A percentile compares a stretch with the other conserved stretches of the same genome.
Evolutionary conservation across 2,113 vertebrate species (phyloP).

Genomic region (Tetrax tetrax): DNA sequence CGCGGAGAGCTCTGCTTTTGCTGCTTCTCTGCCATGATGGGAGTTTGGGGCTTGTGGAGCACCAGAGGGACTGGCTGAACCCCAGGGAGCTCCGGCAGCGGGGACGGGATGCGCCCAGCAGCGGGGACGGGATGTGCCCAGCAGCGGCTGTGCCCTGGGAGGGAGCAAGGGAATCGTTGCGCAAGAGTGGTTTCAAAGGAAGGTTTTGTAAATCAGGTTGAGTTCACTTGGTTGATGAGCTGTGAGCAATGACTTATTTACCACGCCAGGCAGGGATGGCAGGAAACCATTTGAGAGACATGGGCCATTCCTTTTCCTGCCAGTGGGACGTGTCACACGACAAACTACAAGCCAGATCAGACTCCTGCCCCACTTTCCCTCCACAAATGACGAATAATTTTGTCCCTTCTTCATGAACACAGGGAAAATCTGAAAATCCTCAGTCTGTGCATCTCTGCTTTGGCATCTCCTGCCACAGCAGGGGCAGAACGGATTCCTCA

Average conservation of each 20-base stretch:
- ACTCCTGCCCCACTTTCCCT: neutral
- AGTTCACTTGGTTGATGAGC: neutral
- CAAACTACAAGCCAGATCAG: neutral
- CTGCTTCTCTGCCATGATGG: neutral
- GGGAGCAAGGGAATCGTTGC: neutral
- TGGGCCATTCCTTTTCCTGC: neutral
- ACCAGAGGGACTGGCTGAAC: neutral
- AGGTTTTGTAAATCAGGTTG: neutral
- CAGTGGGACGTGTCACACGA: fast-evolving
- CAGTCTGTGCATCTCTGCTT: neutral
- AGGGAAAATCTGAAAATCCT: neutral
- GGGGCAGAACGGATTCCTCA: neutral
- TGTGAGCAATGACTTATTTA: neutral
- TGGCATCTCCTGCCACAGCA: neutral
- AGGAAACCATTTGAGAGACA: neutral
- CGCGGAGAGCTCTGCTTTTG: fast-evolving
- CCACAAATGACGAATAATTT: neutral
- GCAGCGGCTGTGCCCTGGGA: neutral
- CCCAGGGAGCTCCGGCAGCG: neutral
- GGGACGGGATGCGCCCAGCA: neutral
- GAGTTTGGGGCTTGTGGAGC: fast-evolving
- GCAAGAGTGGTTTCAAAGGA: neutral
- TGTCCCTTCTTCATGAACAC: fast-evolving
- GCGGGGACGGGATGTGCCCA: fast-evolving
- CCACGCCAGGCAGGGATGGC: neutral